phyloP scores from a whole-genome alignment of 2,113 vertebrate genomes.

The Colistium nudipinnis region DNA sequence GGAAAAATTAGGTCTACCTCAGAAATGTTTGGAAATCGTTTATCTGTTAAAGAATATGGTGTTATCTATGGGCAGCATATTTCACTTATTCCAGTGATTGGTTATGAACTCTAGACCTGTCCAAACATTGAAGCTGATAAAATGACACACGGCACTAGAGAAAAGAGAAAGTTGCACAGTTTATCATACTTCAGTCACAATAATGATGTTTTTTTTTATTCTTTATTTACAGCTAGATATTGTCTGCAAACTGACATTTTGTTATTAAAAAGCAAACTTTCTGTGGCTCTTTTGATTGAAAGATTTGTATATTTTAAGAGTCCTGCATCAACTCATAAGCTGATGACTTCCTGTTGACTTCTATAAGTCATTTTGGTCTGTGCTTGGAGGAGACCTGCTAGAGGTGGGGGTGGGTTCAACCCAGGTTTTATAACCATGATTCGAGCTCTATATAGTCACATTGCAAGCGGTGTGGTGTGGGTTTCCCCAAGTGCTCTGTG shows the following conservation, averaged over 20 bases:
- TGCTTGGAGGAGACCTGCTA: no score
- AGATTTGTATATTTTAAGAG: neutral
- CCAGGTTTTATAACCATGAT: no score
- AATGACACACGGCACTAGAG: neutral
- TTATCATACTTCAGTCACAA: neutral
- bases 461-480: no score
- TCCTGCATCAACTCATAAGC: neutral
- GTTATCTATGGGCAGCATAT: neutral
- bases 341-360: no score
- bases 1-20: constrained; percentile 4
- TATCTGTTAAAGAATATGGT: neutral
- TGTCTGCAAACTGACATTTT: neutral
- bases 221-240: neutral
- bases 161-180: neutral
- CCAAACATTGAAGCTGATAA: neutral
- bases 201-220: neutral
- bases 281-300: neutral
- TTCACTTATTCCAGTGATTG: constrained; percentile 10
- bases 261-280: neutral
- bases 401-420: no score
- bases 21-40: neutral
- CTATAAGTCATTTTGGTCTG: no score
- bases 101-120: neutral
- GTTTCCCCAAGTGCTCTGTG: no score
- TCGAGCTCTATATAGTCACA: no score